Evolutionary conservation across 2,888 invertebrate species (phyloP).

Genomic region (Eupeodes luniger): DNA sequence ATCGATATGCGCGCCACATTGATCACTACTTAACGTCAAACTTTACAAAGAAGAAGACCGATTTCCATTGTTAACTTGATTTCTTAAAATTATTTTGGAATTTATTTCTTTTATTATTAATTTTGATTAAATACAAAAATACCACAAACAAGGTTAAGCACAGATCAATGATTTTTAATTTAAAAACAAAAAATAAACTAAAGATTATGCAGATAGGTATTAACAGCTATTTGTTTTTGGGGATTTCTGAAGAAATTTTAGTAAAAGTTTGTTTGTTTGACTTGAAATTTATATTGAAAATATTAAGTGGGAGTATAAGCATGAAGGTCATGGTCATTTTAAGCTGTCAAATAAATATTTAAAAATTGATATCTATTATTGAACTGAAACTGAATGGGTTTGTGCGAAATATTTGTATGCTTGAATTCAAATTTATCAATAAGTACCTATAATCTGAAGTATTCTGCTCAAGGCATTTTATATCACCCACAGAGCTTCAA

Average conservation of each 20-base stretch:
- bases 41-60: conserved; percentile 3
- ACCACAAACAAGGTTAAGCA: conserved; percentile 46
- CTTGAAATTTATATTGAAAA: background rate
- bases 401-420: background rate
- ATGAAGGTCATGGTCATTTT: conserved; percentile 11
- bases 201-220: background rate
- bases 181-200: conserved; percentile 2
- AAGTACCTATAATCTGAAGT: background rate
- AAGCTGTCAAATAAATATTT: conserved; percentile 6
- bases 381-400: conserved; percentile 13
- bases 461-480: background rate
- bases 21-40: conserved; percentile 49
- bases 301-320: background rate
- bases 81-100: conserved; percentile 24
- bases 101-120: background rate
- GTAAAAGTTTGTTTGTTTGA: background rate
- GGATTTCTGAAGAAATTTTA: conserved; percentile 9
- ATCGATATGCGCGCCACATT: conserved; percentile 49
- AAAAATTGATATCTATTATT: conserved; percentile 2
- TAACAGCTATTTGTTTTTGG: background rate
- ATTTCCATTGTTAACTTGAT: conserved; percentile 43
- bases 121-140: background rate
- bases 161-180: conserved; percentile 39
- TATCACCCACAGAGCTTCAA: background rate
- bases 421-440: background rate